phyloP scores from a whole-genome alignment of 2,888 invertebrate genomes.

The Eremobia ochroleuca region DNA sequence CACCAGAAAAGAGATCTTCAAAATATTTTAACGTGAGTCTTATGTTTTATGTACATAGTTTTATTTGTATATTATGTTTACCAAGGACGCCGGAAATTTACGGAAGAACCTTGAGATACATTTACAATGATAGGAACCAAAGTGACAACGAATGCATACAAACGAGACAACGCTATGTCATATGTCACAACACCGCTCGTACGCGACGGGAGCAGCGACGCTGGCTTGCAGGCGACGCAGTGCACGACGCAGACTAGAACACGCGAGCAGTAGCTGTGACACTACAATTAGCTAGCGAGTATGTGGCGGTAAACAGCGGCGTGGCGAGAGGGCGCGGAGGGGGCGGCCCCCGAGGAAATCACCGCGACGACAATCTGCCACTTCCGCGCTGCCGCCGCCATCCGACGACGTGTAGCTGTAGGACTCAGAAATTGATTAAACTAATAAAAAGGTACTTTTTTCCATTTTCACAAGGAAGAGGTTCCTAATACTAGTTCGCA shows the following conservation, averaged over 20 bases:
- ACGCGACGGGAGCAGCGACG: background rate
- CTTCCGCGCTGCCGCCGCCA: conserved; percentile 1
- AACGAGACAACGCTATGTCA: background rate
- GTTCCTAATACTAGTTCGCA: background rate
- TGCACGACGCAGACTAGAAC: background rate
- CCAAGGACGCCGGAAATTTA: background rate
- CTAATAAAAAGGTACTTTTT: background rate
- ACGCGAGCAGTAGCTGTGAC: background rate
- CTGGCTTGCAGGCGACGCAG: conserved; percentile 5
- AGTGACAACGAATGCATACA: background rate
- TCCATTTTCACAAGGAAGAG: background rate
- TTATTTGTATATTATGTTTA: background rate
- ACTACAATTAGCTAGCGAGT: conserved; percentile 4
- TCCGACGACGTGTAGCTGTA: background rate
- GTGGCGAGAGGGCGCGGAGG: background rate
- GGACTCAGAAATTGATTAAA: background rate
- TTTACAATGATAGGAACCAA: background rate
- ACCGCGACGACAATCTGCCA: conserved; percentile 24
- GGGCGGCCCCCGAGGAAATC: conserved; percentile 34
- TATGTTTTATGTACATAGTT: no score
- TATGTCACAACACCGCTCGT: background rate
- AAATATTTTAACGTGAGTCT: background rate
- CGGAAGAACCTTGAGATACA: background rate
- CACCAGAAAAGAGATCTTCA: background rate
- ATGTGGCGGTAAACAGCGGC: background rate